Evolutionary conservation across 2,888 invertebrate species (phyloP).

Genomic region (Acanthosoma haemorrhoidale): DNA sequence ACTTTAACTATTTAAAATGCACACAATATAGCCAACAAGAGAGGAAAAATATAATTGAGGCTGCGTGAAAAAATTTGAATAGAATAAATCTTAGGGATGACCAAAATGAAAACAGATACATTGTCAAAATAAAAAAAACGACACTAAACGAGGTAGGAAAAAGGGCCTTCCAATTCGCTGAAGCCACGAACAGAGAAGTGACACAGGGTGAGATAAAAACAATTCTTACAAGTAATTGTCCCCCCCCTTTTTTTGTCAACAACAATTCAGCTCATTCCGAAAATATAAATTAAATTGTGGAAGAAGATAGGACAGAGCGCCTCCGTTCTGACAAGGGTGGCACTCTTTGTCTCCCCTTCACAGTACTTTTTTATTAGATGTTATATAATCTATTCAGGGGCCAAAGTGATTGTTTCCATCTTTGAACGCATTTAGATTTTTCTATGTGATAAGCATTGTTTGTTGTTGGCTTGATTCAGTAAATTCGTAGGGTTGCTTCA

Average conservation of each 20-base stretch:
- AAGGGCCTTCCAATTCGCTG: background rate
- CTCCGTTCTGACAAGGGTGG: background rate
- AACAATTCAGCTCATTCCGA: background rate
- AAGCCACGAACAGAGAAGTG: background rate
- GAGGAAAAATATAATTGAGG: too few species aligned
- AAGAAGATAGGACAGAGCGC: background rate
- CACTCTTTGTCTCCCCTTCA: too few species aligned
- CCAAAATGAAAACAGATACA: background rate
- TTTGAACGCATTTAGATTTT: too few species aligned
- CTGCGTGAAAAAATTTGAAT: background rate
- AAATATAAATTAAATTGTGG: conserved; percentile 7
- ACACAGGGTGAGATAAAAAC: background rate
- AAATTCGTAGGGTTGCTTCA: too few species aligned
- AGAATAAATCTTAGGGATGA: background rate
- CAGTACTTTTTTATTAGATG: background rate
- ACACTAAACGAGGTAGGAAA: background rate
- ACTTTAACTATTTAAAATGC: too few species aligned
- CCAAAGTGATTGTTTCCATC: too few species aligned
- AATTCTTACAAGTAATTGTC: conserved; percentile 6
- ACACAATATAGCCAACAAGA: too few species aligned
- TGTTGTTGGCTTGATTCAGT: too few species aligned
- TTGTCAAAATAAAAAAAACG: background rate
- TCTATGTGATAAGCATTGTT: too few species aligned
- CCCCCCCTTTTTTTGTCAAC: background rate
- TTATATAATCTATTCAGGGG: background rate